These are phyloP conservation scores for Semotilus atromaculatus DNA, from an alignment of 2,797 vertebrate genomes.

Conservation along the genomic window DNA sequence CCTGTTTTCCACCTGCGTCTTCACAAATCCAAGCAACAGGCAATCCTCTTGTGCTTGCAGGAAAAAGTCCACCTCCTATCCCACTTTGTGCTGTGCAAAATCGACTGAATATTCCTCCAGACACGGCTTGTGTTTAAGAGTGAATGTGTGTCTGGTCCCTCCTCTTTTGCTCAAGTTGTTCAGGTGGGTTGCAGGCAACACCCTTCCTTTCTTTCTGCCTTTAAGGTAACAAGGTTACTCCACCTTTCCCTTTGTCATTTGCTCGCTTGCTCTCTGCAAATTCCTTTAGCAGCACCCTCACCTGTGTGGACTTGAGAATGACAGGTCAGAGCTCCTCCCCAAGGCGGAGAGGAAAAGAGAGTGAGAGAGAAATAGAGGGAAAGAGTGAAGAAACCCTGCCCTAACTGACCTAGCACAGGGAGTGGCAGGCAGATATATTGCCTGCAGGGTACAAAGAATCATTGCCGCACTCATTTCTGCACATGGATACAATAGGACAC, in stretches of 20 bases:
- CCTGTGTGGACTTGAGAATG: constrained; percentile 84
- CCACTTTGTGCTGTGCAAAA: constrained; percentile 9
- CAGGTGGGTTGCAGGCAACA: constrained; percentile 45
- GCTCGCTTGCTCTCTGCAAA: constrained; percentile 67
- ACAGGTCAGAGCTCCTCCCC: constrained; percentile 28
- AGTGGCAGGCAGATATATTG: constrained; percentile 52
- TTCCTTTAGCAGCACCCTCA: constrained; percentile 77
- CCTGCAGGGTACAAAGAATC: constrained; percentile 56
- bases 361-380: constrained; percentile 19
- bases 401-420: constrained; percentile 33
- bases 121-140: constrained; percentile 26
- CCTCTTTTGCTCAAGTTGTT: constrained; percentile 32
- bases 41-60: constrained; percentile 9
- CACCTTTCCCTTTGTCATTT: constrained; percentile 25
- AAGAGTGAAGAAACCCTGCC: constrained; percentile 27
- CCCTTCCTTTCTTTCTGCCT: constrained; percentile 51
- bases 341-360: constrained; percentile 8
- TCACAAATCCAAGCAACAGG: constrained; percentile 25
- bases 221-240: constrained; percentile 31
- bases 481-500: constrained; percentile 12
- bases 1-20: constrained; percentile 15
- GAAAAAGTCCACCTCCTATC: not conserved
- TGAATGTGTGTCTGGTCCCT: constrained; percentile 34
- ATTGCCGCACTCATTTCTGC: not conserved
- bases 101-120: constrained; percentile 10